A percentile compares a stretch with the other conserved stretches of the same genome.
Evolutionary conservation across 1,140 invertebrate species (phyloP).

Genomic region (Penaeus chinensis): DNA sequence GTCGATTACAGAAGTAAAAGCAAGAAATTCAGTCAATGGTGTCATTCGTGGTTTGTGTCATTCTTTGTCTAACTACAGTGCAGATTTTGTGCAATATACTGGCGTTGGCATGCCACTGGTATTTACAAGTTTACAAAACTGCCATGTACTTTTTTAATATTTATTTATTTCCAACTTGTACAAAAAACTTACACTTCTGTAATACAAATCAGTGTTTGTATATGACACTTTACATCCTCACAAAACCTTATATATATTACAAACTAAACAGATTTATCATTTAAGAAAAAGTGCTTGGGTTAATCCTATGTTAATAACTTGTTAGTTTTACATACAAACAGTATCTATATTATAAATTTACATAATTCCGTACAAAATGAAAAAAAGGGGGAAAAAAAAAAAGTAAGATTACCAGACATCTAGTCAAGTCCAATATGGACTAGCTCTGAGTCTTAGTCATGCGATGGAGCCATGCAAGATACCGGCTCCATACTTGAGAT

Average conservation of each 20-base stretch:
- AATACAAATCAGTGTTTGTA: neutral
- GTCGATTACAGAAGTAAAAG: neutral
- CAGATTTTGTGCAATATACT: conserved; percentile 27
- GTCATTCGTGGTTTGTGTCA: conserved; percentile 34
- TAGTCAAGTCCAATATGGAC: conserved; percentile 23
- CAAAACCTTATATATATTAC: neutral
- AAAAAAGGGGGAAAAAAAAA: neutral
- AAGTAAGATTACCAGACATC: conserved; percentile 2
- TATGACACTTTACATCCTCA: conserved; percentile 1
- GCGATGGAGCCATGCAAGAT: conserved; percentile 40
- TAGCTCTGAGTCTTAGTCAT: conserved; percentile 40
- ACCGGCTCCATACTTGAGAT: conserved; percentile 40
- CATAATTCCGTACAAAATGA: neutral
- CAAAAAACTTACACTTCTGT: conserved; percentile 12
- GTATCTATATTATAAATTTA: neutral
- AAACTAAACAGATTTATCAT: conserved; percentile 26
- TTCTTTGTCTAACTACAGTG: conserved; percentile 35
- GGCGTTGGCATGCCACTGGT: conserved; percentile 34
- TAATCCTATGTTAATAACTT: too few species aligned
- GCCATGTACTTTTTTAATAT: neutral
- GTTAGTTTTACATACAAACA: too few species aligned
- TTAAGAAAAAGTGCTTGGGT: too few species aligned
- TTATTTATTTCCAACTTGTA: conserved; percentile 32
- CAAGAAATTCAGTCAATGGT: neutral
- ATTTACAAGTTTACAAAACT: conserved; percentile 36